These are phyloP conservation scores for Halcyon smyrnensis DNA, from an alignment of 2,797 vertebrate genomes.

Conservation along the genomic window DNA sequence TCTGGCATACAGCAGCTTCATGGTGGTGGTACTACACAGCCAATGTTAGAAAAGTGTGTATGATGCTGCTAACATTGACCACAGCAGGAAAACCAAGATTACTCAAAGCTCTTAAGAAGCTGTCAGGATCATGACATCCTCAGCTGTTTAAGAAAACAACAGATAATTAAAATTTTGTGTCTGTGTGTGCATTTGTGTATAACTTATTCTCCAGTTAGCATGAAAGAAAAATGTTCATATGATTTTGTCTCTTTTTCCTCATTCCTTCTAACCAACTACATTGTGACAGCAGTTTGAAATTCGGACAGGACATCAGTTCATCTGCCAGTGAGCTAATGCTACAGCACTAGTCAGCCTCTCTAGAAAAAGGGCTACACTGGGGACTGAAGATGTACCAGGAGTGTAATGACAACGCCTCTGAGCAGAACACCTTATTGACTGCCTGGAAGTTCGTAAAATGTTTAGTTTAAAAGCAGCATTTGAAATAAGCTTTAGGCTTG, in stretches of 20 bases:
- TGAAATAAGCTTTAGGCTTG: not conserved
- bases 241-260: not conserved
- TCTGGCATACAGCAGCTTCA: not conserved
- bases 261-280: not conserved
- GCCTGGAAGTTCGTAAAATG: not conserved
- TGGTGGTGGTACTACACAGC: not conserved
- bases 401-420: not conserved
- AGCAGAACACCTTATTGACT: not conserved
- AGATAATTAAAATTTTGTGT: not conserved
- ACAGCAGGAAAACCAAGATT: accelerated
- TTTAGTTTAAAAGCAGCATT: not conserved
- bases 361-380: not conserved
- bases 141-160: not conserved
- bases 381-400: accelerated
- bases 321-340: not conserved
- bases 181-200: too few relatives aligned
- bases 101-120: not conserved
- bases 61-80: not conserved
- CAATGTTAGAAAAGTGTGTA: not conserved
- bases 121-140: not conserved
- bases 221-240: accelerated
- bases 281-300: not conserved
- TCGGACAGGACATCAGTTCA: too few relatives aligned
- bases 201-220: not conserved
- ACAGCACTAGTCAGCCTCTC: not conserved